Evolutionary conservation across 2,113 vertebrate genomes (phyloP).

Genomic region (Neomonachus schauinslandi): DNA sequence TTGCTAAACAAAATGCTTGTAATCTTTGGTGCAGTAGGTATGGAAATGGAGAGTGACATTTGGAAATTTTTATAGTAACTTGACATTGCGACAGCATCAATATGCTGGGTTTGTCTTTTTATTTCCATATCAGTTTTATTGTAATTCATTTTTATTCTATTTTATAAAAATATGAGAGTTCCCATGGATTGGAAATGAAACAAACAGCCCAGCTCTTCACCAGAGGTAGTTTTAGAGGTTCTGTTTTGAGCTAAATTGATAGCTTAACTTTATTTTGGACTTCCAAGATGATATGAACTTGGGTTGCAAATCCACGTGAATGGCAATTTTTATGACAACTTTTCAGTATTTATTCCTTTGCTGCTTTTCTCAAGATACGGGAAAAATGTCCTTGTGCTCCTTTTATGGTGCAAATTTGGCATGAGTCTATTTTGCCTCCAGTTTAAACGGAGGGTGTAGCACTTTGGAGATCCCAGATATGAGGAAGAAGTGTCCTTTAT

Average conservation of each 20-base stretch:
- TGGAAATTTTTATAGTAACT: not conserved
- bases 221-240: not conserved
- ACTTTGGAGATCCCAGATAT: not conserved
- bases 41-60: not conserved
- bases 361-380: not conserved
- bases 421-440: not conserved
- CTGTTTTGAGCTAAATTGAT: not conserved
- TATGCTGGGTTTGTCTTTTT: not conserved
- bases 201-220: not conserved
- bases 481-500: not conserved
- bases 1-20: not conserved
- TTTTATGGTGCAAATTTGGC: not conserved
- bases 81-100: not conserved
- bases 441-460: not conserved
- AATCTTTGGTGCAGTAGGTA: not conserved
- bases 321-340: not conserved
- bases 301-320: not conserved
- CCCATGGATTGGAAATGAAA: not conserved
- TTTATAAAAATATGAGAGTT: not conserved
- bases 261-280: not conserved
- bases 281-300: not conserved
- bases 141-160: not conserved
- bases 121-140: not conserved
- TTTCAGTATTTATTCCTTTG: not conserved
- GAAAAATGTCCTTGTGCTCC: not conserved